Evolutionary conservation across 64 coral and sea anemone genomes (phyloP).

Genomic region (Montipora sp.): DNA sequence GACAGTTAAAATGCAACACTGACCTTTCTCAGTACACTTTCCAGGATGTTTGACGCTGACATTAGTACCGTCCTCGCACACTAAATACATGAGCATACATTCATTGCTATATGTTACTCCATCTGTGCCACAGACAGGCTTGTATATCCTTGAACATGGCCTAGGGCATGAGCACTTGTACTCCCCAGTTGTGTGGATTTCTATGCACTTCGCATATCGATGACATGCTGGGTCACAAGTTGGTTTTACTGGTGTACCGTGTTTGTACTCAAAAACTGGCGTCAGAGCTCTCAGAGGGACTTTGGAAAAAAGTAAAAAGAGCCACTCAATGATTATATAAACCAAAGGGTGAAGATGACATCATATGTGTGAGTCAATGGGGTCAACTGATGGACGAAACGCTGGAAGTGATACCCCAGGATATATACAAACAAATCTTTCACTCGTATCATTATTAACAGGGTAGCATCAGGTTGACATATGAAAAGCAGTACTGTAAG

Average conservation of each 20-base stretch:
- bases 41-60: slow-evolving; percentile 1
- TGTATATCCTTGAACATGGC: slow-evolving; percentile 5
- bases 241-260: neutral
- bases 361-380: too few species aligned
- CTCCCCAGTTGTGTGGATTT: neutral
- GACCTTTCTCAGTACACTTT: neutral
- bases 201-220: slow-evolving; percentile 10
- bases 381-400: too few species aligned
- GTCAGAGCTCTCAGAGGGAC: neutral
- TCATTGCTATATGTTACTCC: slow-evolving; percentile 39
- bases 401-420: too few species aligned
- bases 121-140: slow-evolving; percentile 45
- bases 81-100: slow-evolving; percentile 13
- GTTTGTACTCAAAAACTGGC: neutral
- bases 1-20: neutral
- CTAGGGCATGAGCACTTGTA: neutral
- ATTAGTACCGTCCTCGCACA: slow-evolving; percentile 7
- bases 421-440: too few species aligned
- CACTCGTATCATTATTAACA: too few species aligned
- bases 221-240: slow-evolving; percentile 20
- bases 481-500: too few species aligned
- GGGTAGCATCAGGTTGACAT: too few species aligned
- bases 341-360: too few species aligned
- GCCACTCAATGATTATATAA: too few species aligned
- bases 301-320: neutral